These are phyloP conservation scores for Artemisiospiza belli DNA, from an alignment of 2,113 vertebrate species.

Conservation along the genomic window DNA sequence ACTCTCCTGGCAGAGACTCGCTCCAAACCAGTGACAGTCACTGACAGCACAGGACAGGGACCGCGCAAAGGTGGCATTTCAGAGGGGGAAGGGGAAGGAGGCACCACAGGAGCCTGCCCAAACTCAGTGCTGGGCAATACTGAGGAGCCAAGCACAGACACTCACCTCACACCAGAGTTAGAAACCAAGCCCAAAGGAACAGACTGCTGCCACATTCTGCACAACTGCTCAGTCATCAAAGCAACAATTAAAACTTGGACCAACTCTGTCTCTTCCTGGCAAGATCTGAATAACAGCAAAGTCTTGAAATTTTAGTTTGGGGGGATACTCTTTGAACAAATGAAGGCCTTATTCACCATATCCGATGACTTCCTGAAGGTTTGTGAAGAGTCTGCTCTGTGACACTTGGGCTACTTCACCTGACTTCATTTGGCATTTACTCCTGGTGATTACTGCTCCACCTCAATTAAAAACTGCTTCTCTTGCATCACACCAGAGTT, in stretches of 20 bases:
- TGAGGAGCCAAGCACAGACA: background rate
- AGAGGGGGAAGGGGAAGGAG: background rate
- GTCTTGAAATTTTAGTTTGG: background rate
- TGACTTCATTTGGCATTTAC: background rate
- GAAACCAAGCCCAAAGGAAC: background rate
- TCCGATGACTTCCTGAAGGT: background rate
- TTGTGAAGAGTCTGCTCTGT: background rate
- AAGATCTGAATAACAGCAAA: background rate
- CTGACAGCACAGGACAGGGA: background rate
- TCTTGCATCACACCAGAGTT: background rate
- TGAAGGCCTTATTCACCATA: fast-evolving
- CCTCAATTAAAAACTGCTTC: background rate
- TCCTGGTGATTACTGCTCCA: background rate
- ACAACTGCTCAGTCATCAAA: background rate
- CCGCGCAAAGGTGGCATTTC: background rate
- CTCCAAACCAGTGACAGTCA: background rate
- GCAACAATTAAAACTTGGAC: background rate
- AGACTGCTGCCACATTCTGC: background rate
- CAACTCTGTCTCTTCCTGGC: background rate
- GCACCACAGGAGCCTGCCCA: background rate
- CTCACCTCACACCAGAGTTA: background rate
- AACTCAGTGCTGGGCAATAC: background rate
- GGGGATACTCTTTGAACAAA: background rate
- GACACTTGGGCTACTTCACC: background rate
- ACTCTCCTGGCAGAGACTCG: background rate